Evolutionary conservation across 1,140 invertebrate genomes (phyloP), one percentile per base, ranked within the genome.

Genomic region (Euwallacea similis): DNA sequence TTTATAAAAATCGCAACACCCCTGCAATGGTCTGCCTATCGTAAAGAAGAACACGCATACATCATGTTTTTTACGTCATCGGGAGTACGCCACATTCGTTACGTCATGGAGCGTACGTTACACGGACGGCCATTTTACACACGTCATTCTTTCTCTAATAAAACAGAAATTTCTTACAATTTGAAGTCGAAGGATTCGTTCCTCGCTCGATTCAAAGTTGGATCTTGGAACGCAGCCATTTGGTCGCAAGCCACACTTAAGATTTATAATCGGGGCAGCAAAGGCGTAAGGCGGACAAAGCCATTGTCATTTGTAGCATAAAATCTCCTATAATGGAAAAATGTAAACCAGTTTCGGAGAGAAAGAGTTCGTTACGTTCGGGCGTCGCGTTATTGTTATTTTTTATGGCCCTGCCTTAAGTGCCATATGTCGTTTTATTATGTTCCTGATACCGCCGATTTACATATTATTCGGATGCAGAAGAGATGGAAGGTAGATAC

Each of bases 231-330:
- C 46, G 46, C 13, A 50, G 46, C 46, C 46, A 13, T 50, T 50
- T 50, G 9, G 9, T 13, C 13, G 13, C 13, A 41, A 60, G 42
- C 58, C 58, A 13, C 46, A 33, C 21, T 13, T 0, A 13, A 50
- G 46, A 50, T 50, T 50, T 50, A 50, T 50, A 50, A 50, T 50
- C 46, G 46, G 9, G 46, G 46, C 46, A 50, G 9, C 13, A 50
- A 63, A 55, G 41, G 50, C 53, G 50, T 66, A 55, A 11, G 21
- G 33, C 33, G 50, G 21, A 15, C 13, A 47, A 21, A 68, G 55
- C 56, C 66, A 68, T 68, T 68, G 66, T 68, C 66, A 68, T 68
- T 68, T 60, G 66, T 68, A 68, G 56, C 42, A 68, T 68, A 68
- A 68, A 68, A 68, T 68, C 56, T 59, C 13, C 58, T 56, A 68